phyloP scores from a whole-genome alignment of 2,888 invertebrate species.

The Dasysyrphus tricinctus region DNA sequence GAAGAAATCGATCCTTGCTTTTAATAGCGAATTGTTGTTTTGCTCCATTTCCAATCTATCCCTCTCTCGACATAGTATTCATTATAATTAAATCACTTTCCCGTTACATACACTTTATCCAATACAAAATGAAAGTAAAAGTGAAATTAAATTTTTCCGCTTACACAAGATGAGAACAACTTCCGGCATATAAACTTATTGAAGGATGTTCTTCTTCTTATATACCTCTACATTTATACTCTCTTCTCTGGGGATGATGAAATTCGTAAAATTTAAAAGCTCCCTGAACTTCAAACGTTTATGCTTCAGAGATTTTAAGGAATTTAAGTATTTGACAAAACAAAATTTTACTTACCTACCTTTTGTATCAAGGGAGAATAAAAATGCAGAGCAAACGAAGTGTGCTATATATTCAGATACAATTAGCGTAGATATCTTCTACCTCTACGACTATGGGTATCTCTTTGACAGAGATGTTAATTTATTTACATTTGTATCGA shows the following conservation, averaged over 20 bases:
- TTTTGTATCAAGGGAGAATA: constrained; percentile 56
- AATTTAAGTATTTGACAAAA: background rate
- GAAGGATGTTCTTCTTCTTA: background rate
- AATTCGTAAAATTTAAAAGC: constrained; percentile 40
- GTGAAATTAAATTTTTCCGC: constrained; percentile 66
- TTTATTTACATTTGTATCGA: background rate
- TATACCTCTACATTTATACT: background rate
- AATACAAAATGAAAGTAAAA: constrained; percentile 36
- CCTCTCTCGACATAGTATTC: constrained; percentile 36
- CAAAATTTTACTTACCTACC: constrained; percentile 41
- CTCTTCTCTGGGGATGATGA: constrained; percentile 42
- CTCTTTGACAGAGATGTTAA: background rate
- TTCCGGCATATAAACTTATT: constrained; percentile 43
- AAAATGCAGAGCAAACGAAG: constrained; percentile 60
- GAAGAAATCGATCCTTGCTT: constrained; percentile 37
- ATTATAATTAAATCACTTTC: constrained; percentile 64
- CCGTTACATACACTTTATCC: constrained; percentile 41
- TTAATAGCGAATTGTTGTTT: constrained; percentile 26
- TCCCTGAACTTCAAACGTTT: constrained; percentile 37
- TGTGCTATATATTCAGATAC: constrained; percentile 45
- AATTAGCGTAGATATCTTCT: background rate
- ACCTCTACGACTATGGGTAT: background rate
- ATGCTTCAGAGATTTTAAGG: constrained; percentile 42
- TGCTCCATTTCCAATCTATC: background rate
- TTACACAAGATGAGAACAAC: constrained; percentile 60